phyloP scores from a whole-genome alignment of 2,888 invertebrate species.

The Parasteatoda lunata region DNA sequence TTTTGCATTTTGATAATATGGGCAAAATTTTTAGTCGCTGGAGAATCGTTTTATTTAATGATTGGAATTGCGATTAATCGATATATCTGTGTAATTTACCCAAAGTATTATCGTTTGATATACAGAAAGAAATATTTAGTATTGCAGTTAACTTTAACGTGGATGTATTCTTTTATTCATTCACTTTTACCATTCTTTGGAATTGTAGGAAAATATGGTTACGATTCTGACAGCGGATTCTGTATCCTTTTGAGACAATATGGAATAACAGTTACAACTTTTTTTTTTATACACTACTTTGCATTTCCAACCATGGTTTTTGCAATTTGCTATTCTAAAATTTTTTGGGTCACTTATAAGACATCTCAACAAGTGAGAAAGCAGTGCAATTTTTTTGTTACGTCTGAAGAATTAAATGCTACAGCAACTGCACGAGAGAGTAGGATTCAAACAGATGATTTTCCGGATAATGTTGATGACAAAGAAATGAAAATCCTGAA shows the following conservation, averaged over 20 bases:
- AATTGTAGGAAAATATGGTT: slow-evolving; percentile 88
- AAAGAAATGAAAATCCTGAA: slow-evolving; percentile 45
- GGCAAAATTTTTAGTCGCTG: too few relatives aligned
- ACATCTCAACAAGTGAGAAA: neutral
- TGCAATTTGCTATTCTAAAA: slow-evolving; percentile 84
- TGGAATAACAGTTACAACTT: slow-evolving; percentile 84
- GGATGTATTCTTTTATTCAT: slow-evolving; percentile 83
- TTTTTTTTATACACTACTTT: slow-evolving; percentile 87
- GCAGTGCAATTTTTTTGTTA: too few relatives aligned
- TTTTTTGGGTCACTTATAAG: slow-evolving; percentile 75
- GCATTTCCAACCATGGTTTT: slow-evolving; percentile 88
- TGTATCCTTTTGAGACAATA: slow-evolving; percentile 88
- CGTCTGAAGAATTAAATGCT: too few relatives aligned
- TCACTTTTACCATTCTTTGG: slow-evolving; percentile 86
- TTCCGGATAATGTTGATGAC: neutral
- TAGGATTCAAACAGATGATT: too few relatives aligned
- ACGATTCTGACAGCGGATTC: slow-evolving; percentile 86
- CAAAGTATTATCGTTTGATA: too few relatives aligned
- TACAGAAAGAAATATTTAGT: too few relatives aligned
- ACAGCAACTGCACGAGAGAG: too few relatives aligned
- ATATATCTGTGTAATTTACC: too few relatives aligned
- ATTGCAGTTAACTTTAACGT: slow-evolving; percentile 81
- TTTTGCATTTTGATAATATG: too few relatives aligned
- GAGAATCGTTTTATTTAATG: too few relatives aligned
- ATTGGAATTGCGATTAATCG: too few relatives aligned